Base-by-base conservation (phyloP, 2,797 vertebrate species). In the Sphaeramia orbicularis region DNA sequence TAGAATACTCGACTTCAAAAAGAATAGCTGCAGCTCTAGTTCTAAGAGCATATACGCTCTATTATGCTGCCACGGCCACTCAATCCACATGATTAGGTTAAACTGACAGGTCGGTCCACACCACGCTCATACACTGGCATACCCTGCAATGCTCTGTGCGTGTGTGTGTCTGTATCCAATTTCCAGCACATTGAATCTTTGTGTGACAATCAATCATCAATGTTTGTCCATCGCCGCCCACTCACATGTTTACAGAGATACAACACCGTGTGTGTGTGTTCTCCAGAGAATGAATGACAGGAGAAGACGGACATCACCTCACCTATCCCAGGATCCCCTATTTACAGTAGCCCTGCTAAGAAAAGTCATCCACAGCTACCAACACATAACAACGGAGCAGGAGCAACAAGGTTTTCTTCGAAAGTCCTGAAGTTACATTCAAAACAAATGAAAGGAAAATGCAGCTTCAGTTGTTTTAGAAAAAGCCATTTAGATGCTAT, bases 311-410 rank as follows among this genome's bases (percentile, higher is more conserved):
- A 18, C 0, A 16, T 19, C 12, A 0, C 45, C 60, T 30, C 21
- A 43, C 6, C 52, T 7, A 3, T 56, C 48, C 56, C 63, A 37
- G 40, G 7, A 72, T 65, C 70, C 80, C 76, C 64, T 71, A 86
- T 89, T 86, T 83, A 32, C 7, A 1, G 30, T 32, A 65, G 21
- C 50, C n/a, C 16, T 2, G 24, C 69, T 36, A 14, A 27, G 13
- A 32, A 74, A 56, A 76, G 24, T 59, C 70, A 71, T n/a, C 56
- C 49, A 27, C 45, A 7, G 10, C 60, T 24, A 58, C 10, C 47
- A 80, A 52, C 62, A 73, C 76, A 62, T 0, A 71, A 75, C 72
- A 80, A 9, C 7, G 61, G 10, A 14, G 51, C 10, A 7, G 35
- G 1, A 61, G 37, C 35, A 61, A 71, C 62, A 52, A 38, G 0